A percentile compares a stretch with the other conserved stretches of the same genome.
These are phyloP conservation scores for Tolypeutes matacus DNA, from an alignment of 2,797 vertebrate genomes.

Conservation along the genomic window DNA sequence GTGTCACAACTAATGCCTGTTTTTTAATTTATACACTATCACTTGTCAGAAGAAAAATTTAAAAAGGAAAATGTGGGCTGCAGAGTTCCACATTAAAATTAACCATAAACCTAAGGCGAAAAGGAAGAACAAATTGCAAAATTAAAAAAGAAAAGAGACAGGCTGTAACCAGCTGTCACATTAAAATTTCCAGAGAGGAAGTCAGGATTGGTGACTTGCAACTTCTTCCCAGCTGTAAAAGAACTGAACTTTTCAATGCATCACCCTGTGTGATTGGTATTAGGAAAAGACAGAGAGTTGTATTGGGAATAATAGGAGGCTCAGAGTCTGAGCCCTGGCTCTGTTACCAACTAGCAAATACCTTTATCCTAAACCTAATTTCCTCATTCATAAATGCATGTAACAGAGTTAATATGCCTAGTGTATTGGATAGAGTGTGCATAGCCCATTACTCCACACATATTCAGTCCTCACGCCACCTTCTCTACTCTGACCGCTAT, in stretches of 20 bases:
- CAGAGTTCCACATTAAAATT: constrained; percentile 61
- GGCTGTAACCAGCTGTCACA: constrained; percentile 32
- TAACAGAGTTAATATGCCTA: background rate
- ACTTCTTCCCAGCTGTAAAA: background rate
- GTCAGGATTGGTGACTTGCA: background rate
- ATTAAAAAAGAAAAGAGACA: constrained; percentile 49
- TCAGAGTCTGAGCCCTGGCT: background rate
- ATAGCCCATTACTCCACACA: background rate
- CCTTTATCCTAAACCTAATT: background rate
- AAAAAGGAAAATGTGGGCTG: constrained; percentile 72
- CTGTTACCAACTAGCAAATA: background rate
- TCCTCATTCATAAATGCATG: background rate
- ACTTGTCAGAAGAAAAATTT: constrained; percentile 72
- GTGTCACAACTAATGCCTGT: constrained; percentile 67
- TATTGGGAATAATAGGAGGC: background rate
- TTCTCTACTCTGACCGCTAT: background rate
- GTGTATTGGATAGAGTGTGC: background rate
- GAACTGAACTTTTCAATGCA: background rate
- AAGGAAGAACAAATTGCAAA: constrained; percentile 51
- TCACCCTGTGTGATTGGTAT: background rate
- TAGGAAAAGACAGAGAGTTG: background rate
- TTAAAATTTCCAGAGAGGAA: constrained; percentile 37
- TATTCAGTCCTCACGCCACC: background rate
- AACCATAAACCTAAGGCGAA: background rate
- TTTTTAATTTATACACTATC: constrained; percentile 57